Conservation (phyloP, 1,140 invertebrate genomes). For the Drosophila equinoxialis region DNA sequence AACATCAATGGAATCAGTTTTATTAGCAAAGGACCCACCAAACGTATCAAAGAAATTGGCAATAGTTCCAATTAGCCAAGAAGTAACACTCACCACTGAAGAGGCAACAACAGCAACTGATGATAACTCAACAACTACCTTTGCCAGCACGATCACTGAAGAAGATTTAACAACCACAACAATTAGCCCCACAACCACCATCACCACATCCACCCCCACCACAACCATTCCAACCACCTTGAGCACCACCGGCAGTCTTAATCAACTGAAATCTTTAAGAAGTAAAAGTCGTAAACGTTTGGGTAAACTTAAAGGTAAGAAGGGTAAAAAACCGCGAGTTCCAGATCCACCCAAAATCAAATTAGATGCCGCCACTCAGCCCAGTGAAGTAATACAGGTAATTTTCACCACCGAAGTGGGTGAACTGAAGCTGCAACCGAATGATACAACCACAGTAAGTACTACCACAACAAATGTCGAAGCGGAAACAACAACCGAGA, state of each 20-base stretch:
- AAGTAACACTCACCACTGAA: slow-evolving; percentile 3
- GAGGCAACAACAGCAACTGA: neutral
- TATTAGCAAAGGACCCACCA: neutral
- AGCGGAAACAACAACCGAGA: slow-evolving; percentile 27
- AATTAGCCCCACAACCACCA: neutral
- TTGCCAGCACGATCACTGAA: neutral
- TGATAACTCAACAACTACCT: neutral
- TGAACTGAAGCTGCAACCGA: slow-evolving; percentile 27
- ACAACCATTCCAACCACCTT: neutral
- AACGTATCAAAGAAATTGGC: neutral
- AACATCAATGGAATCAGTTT: slow-evolving; percentile 12
- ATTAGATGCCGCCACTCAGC: slow-evolving; percentile 49
- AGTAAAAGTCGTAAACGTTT: slow-evolving; percentile 8
- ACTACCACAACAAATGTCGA: slow-evolving; percentile 2
- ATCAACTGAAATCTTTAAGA: slow-evolving; percentile 11
- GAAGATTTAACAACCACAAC: slow-evolving; percentile 2
- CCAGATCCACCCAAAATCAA: slow-evolving; percentile 60
- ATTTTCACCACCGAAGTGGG: slow-evolving; percentile 33
- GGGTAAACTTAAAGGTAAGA: neutral
- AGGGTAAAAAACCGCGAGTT: slow-evolving; percentile 24
- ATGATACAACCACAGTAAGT: slow-evolving; percentile 19
- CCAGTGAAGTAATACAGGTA: slow-evolving; percentile 57
- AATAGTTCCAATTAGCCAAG: neutral
- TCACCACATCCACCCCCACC: neutral
- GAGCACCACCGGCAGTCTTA: neutral